Base-by-base conservation (phyloP, 2,888 invertebrate genomes). In the Graphium colonna region DNA sequence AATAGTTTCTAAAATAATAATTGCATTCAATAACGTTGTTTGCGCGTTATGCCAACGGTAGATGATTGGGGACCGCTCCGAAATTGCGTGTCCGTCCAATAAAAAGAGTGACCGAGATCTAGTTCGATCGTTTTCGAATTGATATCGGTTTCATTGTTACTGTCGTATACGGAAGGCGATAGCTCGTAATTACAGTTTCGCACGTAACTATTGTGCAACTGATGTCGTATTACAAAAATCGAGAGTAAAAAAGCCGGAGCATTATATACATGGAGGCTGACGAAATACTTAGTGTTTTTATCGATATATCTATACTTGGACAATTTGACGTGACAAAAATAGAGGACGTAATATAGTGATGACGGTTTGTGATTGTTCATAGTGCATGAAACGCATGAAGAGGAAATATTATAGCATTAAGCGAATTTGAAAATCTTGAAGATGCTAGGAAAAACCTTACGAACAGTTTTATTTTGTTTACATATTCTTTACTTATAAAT, bases 131-230 rank as follows among this genome's bases (percentile, higher is more conserved):
- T 77, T 81, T 81, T 77, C 75, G 71, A 75, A 73, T 79, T 72
- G 75, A 79, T 82, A 79, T 79, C 75, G 75, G 74, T 80, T 82
- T 79, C 76, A 85, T 85, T 83, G 85, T 84, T 75, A 72, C 61
- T 69, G 73, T 71, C 75, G 77, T 76, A 79, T 73, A 79, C 83
- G 84, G 83, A 84, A 83, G 82, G 83, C 72, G 75, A 73, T 71
- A 68, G 73, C 66, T 65, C 63, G 67, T 85, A 82, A 84, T 84
- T 83, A 83, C 77, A 66, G 67, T 76, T 69, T 72, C 72, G 75
- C 77, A 83, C 82, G 84, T 81, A 83, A 85, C 77, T 61, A 75
- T 85, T 86, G 77, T 75, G 82, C 75, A 87, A 86, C 63, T 66
- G 68, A 71, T 71, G 69, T 69, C 65, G 68, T 61, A 67, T 70